phyloP scores from a whole-genome alignment of 2,113 vertebrate genomes.

The Trematocara marginatum region DNA sequence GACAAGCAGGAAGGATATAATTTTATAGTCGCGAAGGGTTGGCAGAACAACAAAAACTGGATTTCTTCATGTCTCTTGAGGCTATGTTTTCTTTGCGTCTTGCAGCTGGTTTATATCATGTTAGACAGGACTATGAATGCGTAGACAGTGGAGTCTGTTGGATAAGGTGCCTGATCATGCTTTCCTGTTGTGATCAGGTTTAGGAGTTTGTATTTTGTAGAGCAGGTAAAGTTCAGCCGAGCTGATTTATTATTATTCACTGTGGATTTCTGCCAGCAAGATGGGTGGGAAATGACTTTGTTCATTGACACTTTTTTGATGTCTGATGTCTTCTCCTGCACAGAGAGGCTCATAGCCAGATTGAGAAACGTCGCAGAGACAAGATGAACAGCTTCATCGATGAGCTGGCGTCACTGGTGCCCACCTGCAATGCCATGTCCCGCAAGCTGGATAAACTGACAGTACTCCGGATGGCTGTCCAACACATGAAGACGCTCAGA shows the following conservation, averaged over 20 bases:
- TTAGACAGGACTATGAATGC: background rate
- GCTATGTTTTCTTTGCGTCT: background rate
- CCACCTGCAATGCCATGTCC: slow-evolving; percentile 97
- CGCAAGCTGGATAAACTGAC: slow-evolving; percentile 96
- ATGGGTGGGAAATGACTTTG: background rate
- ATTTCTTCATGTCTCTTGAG: background rate
- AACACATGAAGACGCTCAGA: slow-evolving; percentile 97
- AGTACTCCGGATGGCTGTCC: slow-evolving; percentile 95
- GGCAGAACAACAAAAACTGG: background rate
- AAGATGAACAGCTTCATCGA: slow-evolving; percentile 99
- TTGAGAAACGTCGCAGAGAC: slow-evolving; percentile 93
- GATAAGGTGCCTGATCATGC: background rate
- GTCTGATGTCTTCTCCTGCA: background rate
- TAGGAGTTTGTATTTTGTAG: background rate
- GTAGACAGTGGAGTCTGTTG: background rate
- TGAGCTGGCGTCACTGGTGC: slow-evolving; percentile 92
- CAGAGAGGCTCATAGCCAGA: slow-evolving; percentile 98
- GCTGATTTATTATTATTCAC: background rate
- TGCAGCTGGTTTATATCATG: background rate
- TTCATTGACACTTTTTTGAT: background rate
- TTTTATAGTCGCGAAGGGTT: background rate
- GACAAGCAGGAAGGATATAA: background rate
- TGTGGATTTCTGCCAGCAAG: background rate
- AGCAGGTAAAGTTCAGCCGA: background rate
- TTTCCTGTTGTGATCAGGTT: background rate